These are phyloP conservation scores for Apodemia hepburni DNA, from an alignment of 2,888 invertebrate species.

Conservation along the genomic window DNA sequence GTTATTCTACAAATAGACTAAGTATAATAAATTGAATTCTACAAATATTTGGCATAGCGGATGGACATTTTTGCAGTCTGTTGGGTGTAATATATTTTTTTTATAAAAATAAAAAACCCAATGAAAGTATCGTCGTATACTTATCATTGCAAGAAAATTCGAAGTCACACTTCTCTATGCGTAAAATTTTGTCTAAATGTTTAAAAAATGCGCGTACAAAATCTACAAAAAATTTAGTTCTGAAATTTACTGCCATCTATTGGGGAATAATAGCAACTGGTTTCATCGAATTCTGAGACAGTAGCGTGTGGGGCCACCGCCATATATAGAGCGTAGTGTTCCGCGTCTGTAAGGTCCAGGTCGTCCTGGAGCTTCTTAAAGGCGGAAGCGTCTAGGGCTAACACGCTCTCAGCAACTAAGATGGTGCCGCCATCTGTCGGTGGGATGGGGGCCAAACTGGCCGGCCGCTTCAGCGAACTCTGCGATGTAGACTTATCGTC, in stretches of 20 bases:
- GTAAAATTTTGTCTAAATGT: not conserved
- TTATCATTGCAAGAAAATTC: too few relatives aligned
- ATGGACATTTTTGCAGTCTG: conserved; percentile 24
- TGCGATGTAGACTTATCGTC: conserved; percentile 57
- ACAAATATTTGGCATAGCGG: conserved; percentile 38
- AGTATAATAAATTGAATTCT: conserved; percentile 6
- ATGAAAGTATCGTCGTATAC: too few relatives aligned
- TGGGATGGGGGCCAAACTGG: conserved; percentile 57
- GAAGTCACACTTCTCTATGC: not conserved
- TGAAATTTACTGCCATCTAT: conserved; percentile 88
- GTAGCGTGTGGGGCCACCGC: conserved; percentile 93
- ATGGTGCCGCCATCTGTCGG: conserved; percentile 78
- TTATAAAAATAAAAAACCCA: too few relatives aligned
- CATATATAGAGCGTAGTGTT: conserved; percentile 93
- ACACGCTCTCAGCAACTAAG: conserved; percentile 77
- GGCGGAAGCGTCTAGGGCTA: conserved; percentile 63
- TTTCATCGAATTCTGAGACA: conserved; percentile 92
- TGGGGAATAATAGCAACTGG: conserved; percentile 92
- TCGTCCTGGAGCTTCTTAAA: conserved; percentile 71
- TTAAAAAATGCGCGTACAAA: not conserved
- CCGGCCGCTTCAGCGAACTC: conserved; percentile 46
- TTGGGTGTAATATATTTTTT: not conserved
- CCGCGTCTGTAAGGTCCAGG: conserved; percentile 90
- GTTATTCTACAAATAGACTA: not conserved
- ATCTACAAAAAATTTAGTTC: conserved; percentile 34